These are phyloP conservation scores for Otus scops DNA, from an alignment of 2,797 vertebrate genomes.

Conservation along the genomic window DNA sequence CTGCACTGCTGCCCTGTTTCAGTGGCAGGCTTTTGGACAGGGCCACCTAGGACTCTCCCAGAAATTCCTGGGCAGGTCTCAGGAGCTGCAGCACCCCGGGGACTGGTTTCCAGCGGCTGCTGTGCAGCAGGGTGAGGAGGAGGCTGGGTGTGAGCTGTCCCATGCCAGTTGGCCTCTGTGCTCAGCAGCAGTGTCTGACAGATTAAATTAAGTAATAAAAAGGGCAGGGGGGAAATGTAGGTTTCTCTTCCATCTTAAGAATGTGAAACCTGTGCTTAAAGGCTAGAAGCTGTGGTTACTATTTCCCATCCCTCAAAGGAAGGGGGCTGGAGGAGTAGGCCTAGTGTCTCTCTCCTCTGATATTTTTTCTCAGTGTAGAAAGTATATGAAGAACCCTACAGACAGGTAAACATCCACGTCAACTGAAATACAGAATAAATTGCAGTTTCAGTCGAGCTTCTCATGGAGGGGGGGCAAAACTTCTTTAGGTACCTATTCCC, in stretches of 20 bases:
- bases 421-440: background rate
- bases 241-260: background rate
- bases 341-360: background rate
- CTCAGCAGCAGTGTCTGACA: background rate
- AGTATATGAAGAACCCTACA: background rate
- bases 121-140: background rate
- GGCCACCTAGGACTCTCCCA: background rate
- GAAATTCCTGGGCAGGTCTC: background rate
- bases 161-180: background rate
- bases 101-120: fast-evolving
- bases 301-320: background rate
- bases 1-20: background rate
- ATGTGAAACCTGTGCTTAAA: background rate
- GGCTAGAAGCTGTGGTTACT: background rate
- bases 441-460: background rate
- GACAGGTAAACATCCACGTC: background rate
- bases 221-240: background rate
- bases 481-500: background rate
- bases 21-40: background rate
- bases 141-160: fast-evolving
- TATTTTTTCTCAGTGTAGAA: background rate
- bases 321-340: background rate
- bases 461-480: background rate
- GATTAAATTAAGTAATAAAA: background rate
- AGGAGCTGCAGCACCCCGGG: background rate